Evolutionary conservation across 1,140 invertebrate species (phyloP), one percentile per base, ranked within the genome.

Genomic region (Onthophagus taurus): DNA sequence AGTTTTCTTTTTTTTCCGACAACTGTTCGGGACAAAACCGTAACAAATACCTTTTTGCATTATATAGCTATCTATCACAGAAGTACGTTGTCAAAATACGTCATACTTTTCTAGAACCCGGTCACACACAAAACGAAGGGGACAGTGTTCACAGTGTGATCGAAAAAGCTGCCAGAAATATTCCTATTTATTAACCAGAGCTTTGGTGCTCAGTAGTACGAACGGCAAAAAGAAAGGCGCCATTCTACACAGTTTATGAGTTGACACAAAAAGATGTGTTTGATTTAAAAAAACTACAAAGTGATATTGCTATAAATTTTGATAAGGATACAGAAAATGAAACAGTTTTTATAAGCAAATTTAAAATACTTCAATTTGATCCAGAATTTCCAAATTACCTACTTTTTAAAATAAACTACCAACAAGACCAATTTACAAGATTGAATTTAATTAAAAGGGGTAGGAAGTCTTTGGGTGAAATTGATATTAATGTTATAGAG

Each of bases 71-170:
- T 23, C 42, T 48, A 2, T 42, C 53, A 9, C 43, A 53, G 34
- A 42, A 47, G 20, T 54, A 49, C 16, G n/a, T 16, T 8, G 16
- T 16, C 16, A 34, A 13, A 13, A 34, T 34, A 8, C 31, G 31
- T 6, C 20, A 37, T 12, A 39, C 6, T n/a, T 39, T 23, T 39
- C 12, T 36, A 16, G 34, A 36, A 20, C 17, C 16, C 17, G 34
- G 34, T 12, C 17, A 36, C 31, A 50, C 58, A 23, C 48, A 59
- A 14, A 58, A 54, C 46, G 58, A 59, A 26, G 49, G 46, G 17
- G 50, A 56, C 42, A 33, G 42, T 5, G 53, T 46, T 31, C 53
- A 59, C 35, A 55, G 55, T 13, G 34, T 55, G 20, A 61, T 62
- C n/a, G 53, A 60, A 50, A 59, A 52, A 47, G 29, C 33, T 16